These are phyloP conservation scores for Crotalus viridis DNA, from an alignment of 2,113 vertebrate genomes.

Conservation along the genomic window DNA sequence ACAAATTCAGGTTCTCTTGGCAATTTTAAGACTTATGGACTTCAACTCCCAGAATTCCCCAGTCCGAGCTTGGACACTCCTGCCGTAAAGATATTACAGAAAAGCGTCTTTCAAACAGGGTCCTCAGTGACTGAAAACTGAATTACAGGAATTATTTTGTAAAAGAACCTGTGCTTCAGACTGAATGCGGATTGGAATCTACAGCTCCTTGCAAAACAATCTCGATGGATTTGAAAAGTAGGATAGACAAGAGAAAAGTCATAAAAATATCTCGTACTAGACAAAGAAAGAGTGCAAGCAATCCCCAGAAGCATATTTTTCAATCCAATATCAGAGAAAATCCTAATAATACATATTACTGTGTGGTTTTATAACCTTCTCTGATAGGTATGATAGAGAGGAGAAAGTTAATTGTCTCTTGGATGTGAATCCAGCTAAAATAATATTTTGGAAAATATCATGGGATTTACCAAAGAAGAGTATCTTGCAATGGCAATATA, in stretches of 20 bases:
- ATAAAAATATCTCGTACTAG: background rate
- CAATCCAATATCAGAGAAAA: background rate
- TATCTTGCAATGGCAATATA: background rate
- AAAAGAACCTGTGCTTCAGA: background rate
- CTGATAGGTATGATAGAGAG: background rate
- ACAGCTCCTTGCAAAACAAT: background rate
- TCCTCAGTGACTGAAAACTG: conserved; percentile 24
- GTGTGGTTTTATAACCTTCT: background rate
- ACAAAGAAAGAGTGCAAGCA: background rate
- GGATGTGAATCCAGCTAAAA: background rate
- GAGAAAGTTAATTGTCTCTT: background rate
- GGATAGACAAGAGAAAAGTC: background rate
- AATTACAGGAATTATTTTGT: background rate
- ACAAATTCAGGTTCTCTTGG: background rate
- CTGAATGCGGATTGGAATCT: background rate
- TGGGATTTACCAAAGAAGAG: background rate
- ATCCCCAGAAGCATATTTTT: background rate
- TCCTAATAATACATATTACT: background rate
- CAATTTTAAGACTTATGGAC: background rate
- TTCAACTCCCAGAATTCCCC: background rate
- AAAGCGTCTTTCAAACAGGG: conserved; percentile 39
- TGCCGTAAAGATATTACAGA: conserved; percentile 44
- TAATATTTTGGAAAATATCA: background rate
- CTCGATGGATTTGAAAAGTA: background rate
- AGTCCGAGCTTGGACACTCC: background rate